These are phyloP conservation scores for Clarias macrocephalus DNA, from an alignment of 2,113 vertebrate species.

Conservation along the genomic window DNA sequence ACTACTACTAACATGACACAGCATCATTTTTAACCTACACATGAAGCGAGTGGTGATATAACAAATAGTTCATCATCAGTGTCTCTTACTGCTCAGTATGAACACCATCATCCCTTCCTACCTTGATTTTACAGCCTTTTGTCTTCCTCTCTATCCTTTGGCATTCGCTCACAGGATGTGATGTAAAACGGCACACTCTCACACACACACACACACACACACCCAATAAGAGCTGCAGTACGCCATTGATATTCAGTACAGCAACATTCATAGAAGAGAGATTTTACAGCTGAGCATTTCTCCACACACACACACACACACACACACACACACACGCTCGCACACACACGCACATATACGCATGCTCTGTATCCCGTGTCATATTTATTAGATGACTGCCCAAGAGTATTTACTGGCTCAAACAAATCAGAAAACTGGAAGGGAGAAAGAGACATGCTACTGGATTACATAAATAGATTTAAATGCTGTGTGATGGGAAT, in stretches of 20 bases:
- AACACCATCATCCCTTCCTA: background rate
- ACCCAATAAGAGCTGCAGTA: constrained; percentile 22
- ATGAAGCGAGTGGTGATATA: background rate
- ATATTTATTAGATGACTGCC: constrained; percentile 39
- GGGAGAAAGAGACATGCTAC: constrained; percentile 10
- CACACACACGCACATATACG: constrained; percentile 49
- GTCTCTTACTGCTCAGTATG: background rate
- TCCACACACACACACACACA: constrained; percentile 46
- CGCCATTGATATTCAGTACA: constrained; percentile 56
- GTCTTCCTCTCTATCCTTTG: constrained; percentile 21
- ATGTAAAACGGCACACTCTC: constrained; percentile 13
- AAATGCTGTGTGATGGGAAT: constrained; percentile 39
- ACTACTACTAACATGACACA: too few relatives aligned
- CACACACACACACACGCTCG: constrained; percentile 41
- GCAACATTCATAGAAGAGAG: constrained; percentile 50
- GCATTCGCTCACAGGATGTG: constrained; percentile 2
- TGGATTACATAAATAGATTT: constrained; percentile 40
- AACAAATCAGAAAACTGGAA: constrained; percentile 18
- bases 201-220: background rate
- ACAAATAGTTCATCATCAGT: background rate
- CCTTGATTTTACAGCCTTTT: constrained; percentile 10
- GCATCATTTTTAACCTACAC: too few relatives aligned
- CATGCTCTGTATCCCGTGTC: constrained; percentile 31
- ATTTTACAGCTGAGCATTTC: constrained; percentile 49
- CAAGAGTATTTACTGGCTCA: constrained; percentile 21